Evolutionary conservation across 2,888 invertebrate genomes (phyloP).

Genomic region (Drosophila tripunctata): DNA sequence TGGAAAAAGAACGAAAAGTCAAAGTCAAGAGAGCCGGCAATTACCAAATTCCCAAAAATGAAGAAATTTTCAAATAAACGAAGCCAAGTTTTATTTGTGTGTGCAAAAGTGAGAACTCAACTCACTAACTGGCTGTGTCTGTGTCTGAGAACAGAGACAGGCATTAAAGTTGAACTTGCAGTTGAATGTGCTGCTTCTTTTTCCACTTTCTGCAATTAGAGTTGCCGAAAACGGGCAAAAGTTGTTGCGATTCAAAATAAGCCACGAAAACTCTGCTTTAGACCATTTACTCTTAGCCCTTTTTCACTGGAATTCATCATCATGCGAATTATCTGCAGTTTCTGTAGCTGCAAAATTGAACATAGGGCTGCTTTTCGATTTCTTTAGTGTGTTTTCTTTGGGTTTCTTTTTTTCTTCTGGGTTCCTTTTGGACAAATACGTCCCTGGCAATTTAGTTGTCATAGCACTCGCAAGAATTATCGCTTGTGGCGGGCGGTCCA

Average conservation of each 20-base stretch:
- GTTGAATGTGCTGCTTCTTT: too few species aligned
- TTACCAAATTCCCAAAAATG: conserved; percentile 79
- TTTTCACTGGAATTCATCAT: conserved; percentile 80
- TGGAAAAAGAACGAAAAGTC: conserved; percentile 6
- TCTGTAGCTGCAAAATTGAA: conserved; percentile 23
- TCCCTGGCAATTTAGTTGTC: conserved; percentile 83
- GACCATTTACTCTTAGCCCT: conserved; percentile 69
- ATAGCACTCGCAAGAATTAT: conserved; percentile 83
- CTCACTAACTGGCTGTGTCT: conserved; percentile 50
- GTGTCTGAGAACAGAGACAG: background rate
- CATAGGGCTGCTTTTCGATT: conserved; percentile 33
- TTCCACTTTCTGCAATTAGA: conserved; percentile 72
- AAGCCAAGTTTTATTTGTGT: conserved; percentile 56
- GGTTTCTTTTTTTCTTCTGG: background rate
- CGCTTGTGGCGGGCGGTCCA: conserved; percentile 82
- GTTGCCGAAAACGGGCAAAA: conserved; percentile 43
- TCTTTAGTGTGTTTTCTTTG: background rate
- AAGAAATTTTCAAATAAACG: conserved; percentile 80
- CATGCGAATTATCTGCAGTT: conserved; percentile 65
- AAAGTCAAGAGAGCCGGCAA: conserved; percentile 57
- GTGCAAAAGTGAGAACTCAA: conserved; percentile 72
- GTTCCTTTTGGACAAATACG: conserved; percentile 63
- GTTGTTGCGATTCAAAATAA: conserved; percentile 11
- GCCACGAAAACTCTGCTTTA: conserved; percentile 9
- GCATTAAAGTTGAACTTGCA: conserved; percentile 24